Evolutionary conservation across 2,113 vertebrate genomes (phyloP).

Genomic region (Chionis minor): DNA sequence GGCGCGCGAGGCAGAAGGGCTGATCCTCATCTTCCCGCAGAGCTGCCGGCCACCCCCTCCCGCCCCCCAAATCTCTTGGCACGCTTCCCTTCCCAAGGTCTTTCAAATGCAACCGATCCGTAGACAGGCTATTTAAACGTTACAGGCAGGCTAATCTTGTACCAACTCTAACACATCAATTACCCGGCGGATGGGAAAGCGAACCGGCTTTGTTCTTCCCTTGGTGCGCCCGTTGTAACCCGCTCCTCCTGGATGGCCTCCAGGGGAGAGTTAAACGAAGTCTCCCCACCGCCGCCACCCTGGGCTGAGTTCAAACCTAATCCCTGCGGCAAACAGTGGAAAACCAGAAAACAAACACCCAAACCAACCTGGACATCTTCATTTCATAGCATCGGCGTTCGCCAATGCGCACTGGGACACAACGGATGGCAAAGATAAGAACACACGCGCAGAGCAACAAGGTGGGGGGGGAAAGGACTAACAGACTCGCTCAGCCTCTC

Average conservation of each 20-base stretch:
- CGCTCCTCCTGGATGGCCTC: background rate
- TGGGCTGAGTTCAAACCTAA: background rate
- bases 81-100: background rate
- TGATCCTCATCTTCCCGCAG: background rate
- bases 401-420: background rate
- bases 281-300: fast-evolving
- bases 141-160: background rate
- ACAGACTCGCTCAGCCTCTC: background rate
- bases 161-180: background rate
- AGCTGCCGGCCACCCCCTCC: background rate
- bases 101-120: background rate
- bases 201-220: background rate
- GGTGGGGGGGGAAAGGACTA: background rate
- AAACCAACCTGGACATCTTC: background rate
- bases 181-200: background rate
- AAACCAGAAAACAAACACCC: background rate
- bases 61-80: background rate
- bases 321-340: background rate
- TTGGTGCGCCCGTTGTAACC: background rate
- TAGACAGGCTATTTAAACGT: background rate
- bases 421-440: background rate
- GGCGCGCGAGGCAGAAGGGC: background rate
- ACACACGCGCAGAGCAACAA: background rate
- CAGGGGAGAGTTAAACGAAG: background rate
- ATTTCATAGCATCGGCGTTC: background rate